Evolutionary conservation across 2,797 vertebrate species (phyloP).

Genomic region (Todus mexicanus): DNA sequence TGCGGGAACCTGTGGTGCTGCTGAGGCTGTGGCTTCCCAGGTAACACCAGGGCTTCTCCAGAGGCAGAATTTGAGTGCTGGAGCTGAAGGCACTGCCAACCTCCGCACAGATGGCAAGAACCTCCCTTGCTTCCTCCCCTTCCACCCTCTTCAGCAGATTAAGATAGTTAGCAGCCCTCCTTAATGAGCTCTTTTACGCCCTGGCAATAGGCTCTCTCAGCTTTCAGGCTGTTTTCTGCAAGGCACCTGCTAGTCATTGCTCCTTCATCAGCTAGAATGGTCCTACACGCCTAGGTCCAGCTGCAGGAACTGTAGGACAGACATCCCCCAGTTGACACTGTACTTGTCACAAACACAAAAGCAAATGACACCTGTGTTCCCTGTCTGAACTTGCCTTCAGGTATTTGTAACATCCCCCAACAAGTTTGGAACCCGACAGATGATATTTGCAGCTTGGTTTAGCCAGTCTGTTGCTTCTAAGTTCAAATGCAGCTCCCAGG

Average conservation of each 20-base stretch:
- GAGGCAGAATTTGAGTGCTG: neutral
- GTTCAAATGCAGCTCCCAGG: neutral
- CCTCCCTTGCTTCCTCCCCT: neutral
- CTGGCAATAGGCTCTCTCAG: neutral
- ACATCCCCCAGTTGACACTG: fast-evolving
- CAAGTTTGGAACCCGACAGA: fast-evolving
- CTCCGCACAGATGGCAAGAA: neutral
- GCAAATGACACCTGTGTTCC: fast-evolving
- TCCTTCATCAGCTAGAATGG: fast-evolving
- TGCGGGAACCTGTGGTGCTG: neutral
- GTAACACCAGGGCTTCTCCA: fast-evolving
- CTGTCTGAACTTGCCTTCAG: too few relatives aligned
- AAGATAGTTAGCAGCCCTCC: neutral
- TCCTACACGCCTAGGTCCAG: fast-evolving
- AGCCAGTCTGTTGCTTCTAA: neutral
- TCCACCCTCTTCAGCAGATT: fast-evolving
- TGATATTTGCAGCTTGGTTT: fast-evolving
- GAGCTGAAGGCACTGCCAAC: neutral
- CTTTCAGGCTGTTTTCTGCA: neutral
- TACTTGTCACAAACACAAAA: neutral
- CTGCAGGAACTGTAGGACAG: neutral
- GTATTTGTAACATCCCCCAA: neutral
- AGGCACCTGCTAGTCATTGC: neutral
- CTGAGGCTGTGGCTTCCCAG: fast-evolving
- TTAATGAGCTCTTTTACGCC: neutral